Conservation (phyloP, 1,140 invertebrate genomes). For the Galleria mellonella region DNA sequence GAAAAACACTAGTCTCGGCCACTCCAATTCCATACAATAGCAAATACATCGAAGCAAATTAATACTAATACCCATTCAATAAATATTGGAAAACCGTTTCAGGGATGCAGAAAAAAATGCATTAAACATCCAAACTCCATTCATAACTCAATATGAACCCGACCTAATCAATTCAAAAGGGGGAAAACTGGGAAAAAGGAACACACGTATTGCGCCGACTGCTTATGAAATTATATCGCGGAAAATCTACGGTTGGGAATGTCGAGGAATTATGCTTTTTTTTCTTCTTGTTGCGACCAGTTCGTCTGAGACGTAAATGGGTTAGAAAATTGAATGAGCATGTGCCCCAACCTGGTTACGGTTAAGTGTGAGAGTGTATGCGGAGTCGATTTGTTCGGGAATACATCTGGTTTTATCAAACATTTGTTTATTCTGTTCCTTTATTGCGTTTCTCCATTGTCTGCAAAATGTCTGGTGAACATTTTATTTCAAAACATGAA, state of each 20-base stretch:
- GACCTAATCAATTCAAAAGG: conserved; percentile 61
- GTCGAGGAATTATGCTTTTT: conserved; percentile 19
- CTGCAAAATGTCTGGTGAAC: neutral
- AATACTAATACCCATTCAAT: conserved; percentile 26
- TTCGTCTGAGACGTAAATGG: conserved; percentile 63
- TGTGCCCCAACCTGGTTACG: conserved; percentile 21
- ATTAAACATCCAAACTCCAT: conserved; percentile 47
- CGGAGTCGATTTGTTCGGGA: conserved; percentile 5
- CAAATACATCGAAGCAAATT: conserved; percentile 15
- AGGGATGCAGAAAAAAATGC: conserved; percentile 22
- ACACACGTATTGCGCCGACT: conserved; percentile 4
- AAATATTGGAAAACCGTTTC: conserved; percentile 34
- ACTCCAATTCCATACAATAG: neutral
- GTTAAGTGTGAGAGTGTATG: conserved; percentile 50
- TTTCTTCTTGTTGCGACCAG: conserved; percentile 30
- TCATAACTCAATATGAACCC: conserved; percentile 58
- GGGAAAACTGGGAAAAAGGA: conserved; percentile 1
- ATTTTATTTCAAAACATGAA: too few species aligned
- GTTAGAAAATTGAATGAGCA: conserved; percentile 67
- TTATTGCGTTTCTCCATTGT: conserved; percentile 11
- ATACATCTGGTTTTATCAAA: conserved; percentile 23
- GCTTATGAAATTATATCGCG: conserved; percentile 64
- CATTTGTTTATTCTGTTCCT: conserved; percentile 20
- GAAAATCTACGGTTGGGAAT: conserved; percentile 48
- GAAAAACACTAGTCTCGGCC: neutral